Conservation (phyloP, 2,888 invertebrate genomes). For the Acrocera orbiculus region DNA sequence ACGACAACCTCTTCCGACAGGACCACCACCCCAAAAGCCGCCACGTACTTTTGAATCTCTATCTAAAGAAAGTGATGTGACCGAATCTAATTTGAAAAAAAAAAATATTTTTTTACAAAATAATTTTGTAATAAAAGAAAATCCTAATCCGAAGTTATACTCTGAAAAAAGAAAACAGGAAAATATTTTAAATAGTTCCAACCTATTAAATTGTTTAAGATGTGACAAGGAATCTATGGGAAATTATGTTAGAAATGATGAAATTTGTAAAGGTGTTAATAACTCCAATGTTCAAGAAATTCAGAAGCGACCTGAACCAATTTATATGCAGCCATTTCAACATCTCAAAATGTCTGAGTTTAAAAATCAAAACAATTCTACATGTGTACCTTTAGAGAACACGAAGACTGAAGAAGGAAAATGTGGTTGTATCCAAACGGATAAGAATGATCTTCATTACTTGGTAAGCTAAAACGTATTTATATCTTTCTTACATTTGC, state of each 20-base stretch:
- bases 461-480: slow-evolving; percentile 14
- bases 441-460: slow-evolving; percentile 15
- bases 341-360: slow-evolving; percentile 13
- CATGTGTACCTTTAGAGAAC: no score
- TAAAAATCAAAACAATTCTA: background rate
- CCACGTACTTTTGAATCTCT: slow-evolving; percentile 41
- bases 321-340: slow-evolving; percentile 19
- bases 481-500: background rate
- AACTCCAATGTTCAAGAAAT: slow-evolving; percentile 6
- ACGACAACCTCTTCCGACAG: slow-evolving; percentile 46
- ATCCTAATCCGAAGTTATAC: slow-evolving; percentile 15
- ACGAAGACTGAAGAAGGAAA: slow-evolving; percentile 4
- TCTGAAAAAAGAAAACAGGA: slow-evolving; percentile 15
- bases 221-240: slow-evolving; percentile 14
- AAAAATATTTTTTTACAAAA: slow-evolving; percentile 15
- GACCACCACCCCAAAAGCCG: slow-evolving; percentile 60
- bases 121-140: slow-evolving; percentile 16
- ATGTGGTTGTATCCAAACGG: slow-evolving; percentile 7
- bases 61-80: no score
- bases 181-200: slow-evolving; percentile 13
- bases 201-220: slow-evolving; percentile 15
- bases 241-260: background rate
- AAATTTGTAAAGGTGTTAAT: background rate
- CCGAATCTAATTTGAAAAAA: background rate
- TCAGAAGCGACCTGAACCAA: slow-evolving; percentile 13